These are phyloP conservation scores for Xanthia icteritia DNA, from an alignment of 2,888 invertebrate genomes.

Conservation along the genomic window DNA sequence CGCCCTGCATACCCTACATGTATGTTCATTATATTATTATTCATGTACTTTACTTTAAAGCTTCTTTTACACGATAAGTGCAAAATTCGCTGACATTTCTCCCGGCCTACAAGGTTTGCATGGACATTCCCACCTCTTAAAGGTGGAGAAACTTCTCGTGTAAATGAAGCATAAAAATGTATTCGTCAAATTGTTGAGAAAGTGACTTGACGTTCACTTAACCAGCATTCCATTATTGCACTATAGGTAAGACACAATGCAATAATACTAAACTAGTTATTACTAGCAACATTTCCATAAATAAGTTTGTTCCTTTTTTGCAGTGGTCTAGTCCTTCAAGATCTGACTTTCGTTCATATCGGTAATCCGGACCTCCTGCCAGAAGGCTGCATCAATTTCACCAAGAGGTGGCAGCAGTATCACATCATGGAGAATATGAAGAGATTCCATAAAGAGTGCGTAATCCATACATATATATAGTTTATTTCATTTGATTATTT, in stretches of 20 bases:
- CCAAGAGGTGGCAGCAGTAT: slow-evolving; percentile 99
- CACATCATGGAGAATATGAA: slow-evolving; percentile 99
- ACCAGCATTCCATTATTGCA: not conserved
- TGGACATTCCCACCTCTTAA: not conserved
- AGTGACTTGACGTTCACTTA: not conserved
- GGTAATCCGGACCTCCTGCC: slow-evolving; percentile 97
- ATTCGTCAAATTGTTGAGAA: not conserved
- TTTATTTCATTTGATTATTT: slow-evolving; percentile 3
- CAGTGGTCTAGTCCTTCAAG: slow-evolving; percentile 99
- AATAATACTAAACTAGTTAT: not conserved
- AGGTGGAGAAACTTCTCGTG: not conserved
- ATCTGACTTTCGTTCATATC: slow-evolving; percentile 99
- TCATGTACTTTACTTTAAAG: not conserved
- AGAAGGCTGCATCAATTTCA: slow-evolving; percentile 97
- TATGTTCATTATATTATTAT: slow-evolving; percentile 87
- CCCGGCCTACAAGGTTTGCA: not conserved
- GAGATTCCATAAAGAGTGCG: slow-evolving; percentile 98
- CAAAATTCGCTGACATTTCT: not conserved
- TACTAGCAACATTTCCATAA: not conserved
- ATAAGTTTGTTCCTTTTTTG: slow-evolving; percentile 50
- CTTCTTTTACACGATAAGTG: not conserved
- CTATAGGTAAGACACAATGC: not conserved
- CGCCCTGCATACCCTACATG: slow-evolving; percentile 99
- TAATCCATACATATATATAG: slow-evolving; percentile 57
- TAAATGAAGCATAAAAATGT: not conserved